These are phyloP conservation scores for Cataglyphis altisquamis DNA, from an alignment of 2,888 invertebrate species.

Conservation along the genomic window DNA sequence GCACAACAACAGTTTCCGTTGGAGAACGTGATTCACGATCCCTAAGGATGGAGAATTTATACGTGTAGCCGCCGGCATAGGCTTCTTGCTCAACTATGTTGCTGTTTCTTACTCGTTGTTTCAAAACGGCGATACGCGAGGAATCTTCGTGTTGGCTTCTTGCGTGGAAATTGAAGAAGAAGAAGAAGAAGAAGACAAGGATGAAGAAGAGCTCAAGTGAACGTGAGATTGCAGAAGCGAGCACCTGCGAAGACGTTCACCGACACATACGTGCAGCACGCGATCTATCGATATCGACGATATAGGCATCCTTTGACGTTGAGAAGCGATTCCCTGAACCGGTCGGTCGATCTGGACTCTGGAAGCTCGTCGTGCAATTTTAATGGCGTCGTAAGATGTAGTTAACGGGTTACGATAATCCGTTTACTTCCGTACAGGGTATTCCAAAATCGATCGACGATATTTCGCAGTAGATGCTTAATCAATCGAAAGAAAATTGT, in stretches of 20 bases:
- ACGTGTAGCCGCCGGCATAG: conserved; percentile 35
- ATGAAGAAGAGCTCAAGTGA: conserved; percentile 53
- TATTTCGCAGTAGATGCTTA: background rate
- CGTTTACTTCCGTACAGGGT: background rate
- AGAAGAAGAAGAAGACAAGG: conserved; percentile 5
- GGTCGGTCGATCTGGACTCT: background rate
- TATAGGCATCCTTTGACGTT: conserved; percentile 28
- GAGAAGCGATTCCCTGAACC: background rate
- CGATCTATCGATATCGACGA: conserved; percentile 49
- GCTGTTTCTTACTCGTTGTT: conserved; percentile 45
- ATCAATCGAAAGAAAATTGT: background rate
- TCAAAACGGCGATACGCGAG: conserved; percentile 57
- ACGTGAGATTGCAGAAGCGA: conserved; percentile 60
- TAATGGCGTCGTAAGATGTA: background rate
- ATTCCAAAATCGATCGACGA: background rate
- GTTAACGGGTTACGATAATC: conserved; percentile 8
- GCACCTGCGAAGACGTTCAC: conserved; percentile 62
- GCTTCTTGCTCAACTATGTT: conserved; percentile 60
- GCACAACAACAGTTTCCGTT: conserved; percentile 58
- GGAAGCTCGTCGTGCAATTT: conserved; percentile 27
- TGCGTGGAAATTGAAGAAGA: background rate
- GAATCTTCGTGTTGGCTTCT: conserved; percentile 17
- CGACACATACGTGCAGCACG: conserved; percentile 47
- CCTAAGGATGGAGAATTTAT: conserved; percentile 45
- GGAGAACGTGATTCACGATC: conserved; percentile 64